A percentile compares a stretch with the other conserved stretches of the same genome.
Conservation (phyloP, 2,888 invertebrate genomes). For the Acanthosepion lycidas region DNA sequence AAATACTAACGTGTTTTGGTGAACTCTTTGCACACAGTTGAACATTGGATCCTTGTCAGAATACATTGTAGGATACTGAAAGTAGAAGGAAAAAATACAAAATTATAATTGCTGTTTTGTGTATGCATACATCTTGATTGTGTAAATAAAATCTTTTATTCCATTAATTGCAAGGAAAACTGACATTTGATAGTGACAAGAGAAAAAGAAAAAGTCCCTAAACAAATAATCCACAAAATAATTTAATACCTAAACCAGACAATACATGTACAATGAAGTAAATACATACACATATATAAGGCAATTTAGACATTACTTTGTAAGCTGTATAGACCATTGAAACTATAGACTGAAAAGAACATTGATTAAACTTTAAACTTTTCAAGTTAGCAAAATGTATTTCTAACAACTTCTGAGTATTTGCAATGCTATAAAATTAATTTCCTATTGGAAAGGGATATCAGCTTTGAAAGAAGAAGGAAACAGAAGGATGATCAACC, state of each 20-base stretch:
- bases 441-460: no score
- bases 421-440: no score
- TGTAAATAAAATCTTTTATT: background rate
- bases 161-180: background rate
- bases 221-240: no score
- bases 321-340: no score
- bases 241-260: background rate
- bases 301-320: background rate
- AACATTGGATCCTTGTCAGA: conserved; percentile 73
- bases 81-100: conserved; percentile 51
- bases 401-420: no score
- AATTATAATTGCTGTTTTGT: background rate
- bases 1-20: conserved; percentile 75
- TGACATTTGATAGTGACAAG: background rate
- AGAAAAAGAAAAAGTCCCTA: background rate
- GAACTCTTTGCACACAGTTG: conserved; percentile 77
- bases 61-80: conserved; percentile 76
- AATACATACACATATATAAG: background rate
- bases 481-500: no score
- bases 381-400: no score
- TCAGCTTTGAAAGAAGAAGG: no score
- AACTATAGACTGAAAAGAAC: no score
- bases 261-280: background rate
- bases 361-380: no score
- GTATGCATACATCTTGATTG: background rate